phyloP scores from a whole-genome alignment of 64 coral and sea anemone species.

The Porites lutea region DNA sequence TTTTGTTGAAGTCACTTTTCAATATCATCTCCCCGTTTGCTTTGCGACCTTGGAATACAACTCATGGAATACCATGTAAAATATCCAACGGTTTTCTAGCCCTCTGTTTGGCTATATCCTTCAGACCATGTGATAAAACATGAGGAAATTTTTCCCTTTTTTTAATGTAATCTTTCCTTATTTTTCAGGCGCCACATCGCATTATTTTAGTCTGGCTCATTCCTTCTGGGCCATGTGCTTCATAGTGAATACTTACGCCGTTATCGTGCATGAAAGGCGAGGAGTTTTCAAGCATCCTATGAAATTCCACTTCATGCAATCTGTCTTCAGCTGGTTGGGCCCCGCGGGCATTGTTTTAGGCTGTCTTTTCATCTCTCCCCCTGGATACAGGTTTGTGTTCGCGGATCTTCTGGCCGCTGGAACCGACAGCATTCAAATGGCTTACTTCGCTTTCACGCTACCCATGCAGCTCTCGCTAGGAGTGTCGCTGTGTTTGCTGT shows the following conservation, averaged over 20 bases:
- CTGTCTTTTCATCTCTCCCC: constrained; percentile 46
- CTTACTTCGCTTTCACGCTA: constrained; percentile 81
- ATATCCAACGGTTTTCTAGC: no score
- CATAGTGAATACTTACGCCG: constrained; percentile 84
- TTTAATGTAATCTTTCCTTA: not conserved
- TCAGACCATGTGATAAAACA: no score
- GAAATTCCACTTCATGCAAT: constrained; percentile 64
- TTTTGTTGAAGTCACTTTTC: no score
- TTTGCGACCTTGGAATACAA: no score
- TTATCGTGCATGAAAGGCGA: constrained; percentile 64
- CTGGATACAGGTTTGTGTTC: constrained; percentile 81
- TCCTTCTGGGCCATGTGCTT: constrained; percentile 93
- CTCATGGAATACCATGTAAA: no score
- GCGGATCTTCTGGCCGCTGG: constrained; percentile 75
- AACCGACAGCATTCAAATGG: constrained; percentile 31
- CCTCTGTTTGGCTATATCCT: no score
- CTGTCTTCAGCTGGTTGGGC: constrained; percentile 74
- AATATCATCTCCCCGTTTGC: no score
- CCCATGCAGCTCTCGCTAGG: constrained; percentile 88
- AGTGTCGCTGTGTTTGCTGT: constrained; percentile 77
- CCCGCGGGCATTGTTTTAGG: constrained; percentile 84
- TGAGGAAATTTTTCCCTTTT: no score
- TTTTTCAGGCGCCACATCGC: constrained; percentile 76
- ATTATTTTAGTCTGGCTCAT: constrained; percentile 82
- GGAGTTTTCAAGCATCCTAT: constrained; percentile 61